These are phyloP conservation scores for Arctopsyche grandis DNA, from an alignment of 1,140 invertebrate species.

Conservation along the genomic window DNA sequence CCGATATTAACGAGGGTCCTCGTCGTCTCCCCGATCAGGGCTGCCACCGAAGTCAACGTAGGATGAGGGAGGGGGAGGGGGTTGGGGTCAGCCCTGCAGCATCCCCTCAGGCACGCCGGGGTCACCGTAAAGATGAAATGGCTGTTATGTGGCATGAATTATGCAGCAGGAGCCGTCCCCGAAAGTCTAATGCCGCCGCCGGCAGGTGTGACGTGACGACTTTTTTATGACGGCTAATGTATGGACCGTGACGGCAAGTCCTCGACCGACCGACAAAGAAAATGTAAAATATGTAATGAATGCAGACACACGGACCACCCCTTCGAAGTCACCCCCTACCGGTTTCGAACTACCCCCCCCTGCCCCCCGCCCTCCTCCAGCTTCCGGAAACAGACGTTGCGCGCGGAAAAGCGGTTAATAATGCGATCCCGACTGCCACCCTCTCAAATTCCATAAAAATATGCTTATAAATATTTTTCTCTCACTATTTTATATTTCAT, in stretches of 20 bases:
- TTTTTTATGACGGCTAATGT: conserved; percentile 48
- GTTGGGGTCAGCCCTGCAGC: background rate
- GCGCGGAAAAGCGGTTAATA: too few species aligned
- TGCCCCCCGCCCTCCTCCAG: background rate
- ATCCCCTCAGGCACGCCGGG: background rate
- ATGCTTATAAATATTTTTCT: too few species aligned
- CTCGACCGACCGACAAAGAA: conserved; percentile 7
- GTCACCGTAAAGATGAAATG: conserved; percentile 30
- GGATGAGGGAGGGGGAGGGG: background rate
- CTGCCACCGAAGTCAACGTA: background rate
- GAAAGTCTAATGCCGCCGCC: conserved; percentile 35
- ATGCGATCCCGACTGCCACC: background rate
- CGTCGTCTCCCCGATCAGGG: background rate
- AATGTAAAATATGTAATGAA: conserved; percentile 32
- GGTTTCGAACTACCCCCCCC: background rate
- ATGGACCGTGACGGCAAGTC: conserved; percentile 6
- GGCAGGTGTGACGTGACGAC: conserved; percentile 48
- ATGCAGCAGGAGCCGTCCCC: conserved; percentile 36
- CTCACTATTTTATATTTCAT: too few species aligned
- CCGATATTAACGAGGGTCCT: background rate
- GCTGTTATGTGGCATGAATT: conserved; percentile 44
- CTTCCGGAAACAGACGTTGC: too few species aligned
- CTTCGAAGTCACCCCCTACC: background rate
- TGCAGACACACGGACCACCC: conserved; percentile 21
- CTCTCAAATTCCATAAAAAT: too few species aligned